These are phyloP conservation scores for Samia ricini DNA, from an alignment of 1,140 invertebrate species.

Conservation along the genomic window DNA sequence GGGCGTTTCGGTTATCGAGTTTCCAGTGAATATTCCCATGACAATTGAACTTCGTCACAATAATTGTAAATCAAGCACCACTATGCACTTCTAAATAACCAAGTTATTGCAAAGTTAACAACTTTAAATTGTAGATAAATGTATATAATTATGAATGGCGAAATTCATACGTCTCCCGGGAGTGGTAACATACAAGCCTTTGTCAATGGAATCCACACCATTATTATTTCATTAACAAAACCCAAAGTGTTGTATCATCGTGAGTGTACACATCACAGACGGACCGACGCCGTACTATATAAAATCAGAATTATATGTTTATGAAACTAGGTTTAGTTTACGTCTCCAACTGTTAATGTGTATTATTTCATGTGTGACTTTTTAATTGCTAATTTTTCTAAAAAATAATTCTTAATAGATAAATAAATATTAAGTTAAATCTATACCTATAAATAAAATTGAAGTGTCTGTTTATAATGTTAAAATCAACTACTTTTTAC, in stretches of 20 bases:
- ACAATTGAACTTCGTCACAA: background rate
- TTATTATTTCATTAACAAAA: constrained; percentile 48
- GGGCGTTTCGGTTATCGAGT: no score
- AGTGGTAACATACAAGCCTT: constrained; percentile 10
- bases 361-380: no score
- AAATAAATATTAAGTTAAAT: no score
- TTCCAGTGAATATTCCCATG: no score
- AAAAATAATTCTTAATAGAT: no score
- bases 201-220: constrained; percentile 39
- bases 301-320: background rate
- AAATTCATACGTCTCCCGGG: constrained; percentile 6
- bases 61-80: no score
- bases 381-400: no score
- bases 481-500: no score
- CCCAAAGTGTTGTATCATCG: constrained; percentile 34
- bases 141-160: constrained; percentile 58
- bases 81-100: background rate
- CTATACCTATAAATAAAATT: no score
- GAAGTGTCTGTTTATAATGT: no score
- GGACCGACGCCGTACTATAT: constrained; percentile 43
- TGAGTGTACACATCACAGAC: constrained; percentile 36
- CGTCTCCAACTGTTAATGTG: background rate
- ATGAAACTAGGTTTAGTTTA: background rate
- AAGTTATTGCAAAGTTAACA: background rate
- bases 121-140: constrained; percentile 44